Percentiles rank a stretch among this genome's conserved stretches.
These are phyloP conservation scores for Ormyrus pomaceus DNA, from an alignment of 2,888 invertebrate species.

Conservation along the genomic window DNA sequence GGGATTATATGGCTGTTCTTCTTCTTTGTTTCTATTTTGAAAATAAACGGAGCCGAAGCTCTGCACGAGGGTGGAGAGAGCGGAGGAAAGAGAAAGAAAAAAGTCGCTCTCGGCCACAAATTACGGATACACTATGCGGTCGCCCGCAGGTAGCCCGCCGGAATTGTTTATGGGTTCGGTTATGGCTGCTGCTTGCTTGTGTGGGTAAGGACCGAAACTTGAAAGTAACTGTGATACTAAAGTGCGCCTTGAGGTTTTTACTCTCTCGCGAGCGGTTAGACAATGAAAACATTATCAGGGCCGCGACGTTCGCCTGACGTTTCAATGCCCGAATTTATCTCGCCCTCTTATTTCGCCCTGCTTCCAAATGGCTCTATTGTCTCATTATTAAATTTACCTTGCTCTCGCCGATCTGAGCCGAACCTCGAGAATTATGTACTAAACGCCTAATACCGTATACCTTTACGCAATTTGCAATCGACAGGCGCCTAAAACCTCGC, in stretches of 20 bases:
- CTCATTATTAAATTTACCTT: neutral
- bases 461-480: no score
- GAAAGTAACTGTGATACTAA: slow-evolving; percentile 29
- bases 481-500: neutral
- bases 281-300: slow-evolving; percentile 19
- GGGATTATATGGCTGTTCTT: slow-evolving; percentile 42
- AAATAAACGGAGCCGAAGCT: slow-evolving; percentile 47
- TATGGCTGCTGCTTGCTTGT: neutral
- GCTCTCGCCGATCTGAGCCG: no score
- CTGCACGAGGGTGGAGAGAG: neutral
- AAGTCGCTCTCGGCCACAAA: slow-evolving; percentile 30
- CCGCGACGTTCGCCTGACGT: slow-evolving; percentile 10
- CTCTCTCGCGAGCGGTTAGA: neutral
- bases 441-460: no score
- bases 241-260: slow-evolving; percentile 33
- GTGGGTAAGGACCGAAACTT: neutral
- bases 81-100: neutral
- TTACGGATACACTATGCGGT: neutral
- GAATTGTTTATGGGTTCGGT: slow-evolving; percentile 39
- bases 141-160: slow-evolving; percentile 8
- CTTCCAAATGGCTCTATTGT: neutral
- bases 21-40: slow-evolving; percentile 46
- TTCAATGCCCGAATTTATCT: slow-evolving; percentile 23
- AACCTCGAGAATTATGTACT: no score
- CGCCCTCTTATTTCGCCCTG: neutral